A percentile compares a stretch with the other conserved stretches of the same genome.
phyloP scores from a whole-genome alignment of 1,140 invertebrate species.

The Drosophila melanogaster region DNA sequence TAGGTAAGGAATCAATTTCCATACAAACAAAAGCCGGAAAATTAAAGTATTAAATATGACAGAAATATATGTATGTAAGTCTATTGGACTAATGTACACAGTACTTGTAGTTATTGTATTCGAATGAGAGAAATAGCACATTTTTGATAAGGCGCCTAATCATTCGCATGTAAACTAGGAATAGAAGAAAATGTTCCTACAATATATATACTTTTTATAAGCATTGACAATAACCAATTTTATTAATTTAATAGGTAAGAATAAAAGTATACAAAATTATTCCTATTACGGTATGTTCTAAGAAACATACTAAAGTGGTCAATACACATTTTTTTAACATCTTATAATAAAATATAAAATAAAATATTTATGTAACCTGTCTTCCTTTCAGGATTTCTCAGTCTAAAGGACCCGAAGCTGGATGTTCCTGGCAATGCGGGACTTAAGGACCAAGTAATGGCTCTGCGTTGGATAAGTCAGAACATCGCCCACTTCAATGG shows the following conservation, averaged over 20 bases:
- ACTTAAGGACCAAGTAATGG: conserved; percentile 84
- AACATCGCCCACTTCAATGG: conserved; percentile 87
- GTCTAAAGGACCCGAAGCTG: conserved; percentile 77
- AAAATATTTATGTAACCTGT: too few species aligned
- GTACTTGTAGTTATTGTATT: too few species aligned
- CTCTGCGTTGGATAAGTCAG: conserved; percentile 87
- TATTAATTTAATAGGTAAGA: too few species aligned
- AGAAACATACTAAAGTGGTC: too few species aligned
- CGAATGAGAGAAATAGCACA: background rate
- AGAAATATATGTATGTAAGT: background rate
- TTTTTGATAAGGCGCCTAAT: background rate
- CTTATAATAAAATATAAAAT: too few species aligned
- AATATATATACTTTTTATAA: background rate
- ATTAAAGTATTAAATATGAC: background rate
- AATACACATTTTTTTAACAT: too few species aligned
- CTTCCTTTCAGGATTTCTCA: conserved; percentile 61
- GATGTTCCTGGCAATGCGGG: conserved; percentile 83
- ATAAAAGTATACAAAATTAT: too few species aligned
- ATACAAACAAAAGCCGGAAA: background rate
- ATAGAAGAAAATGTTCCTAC: background rate
- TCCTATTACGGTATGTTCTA: too few species aligned
- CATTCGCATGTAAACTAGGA: too few species aligned
- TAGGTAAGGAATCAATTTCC: conserved; percentile 77
- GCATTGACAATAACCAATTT: too few species aligned
- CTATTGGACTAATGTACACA: too few species aligned